Base-by-base conservation (phyloP, 2,113 vertebrate species). In the Cyanocitta stelleri region DNA sequence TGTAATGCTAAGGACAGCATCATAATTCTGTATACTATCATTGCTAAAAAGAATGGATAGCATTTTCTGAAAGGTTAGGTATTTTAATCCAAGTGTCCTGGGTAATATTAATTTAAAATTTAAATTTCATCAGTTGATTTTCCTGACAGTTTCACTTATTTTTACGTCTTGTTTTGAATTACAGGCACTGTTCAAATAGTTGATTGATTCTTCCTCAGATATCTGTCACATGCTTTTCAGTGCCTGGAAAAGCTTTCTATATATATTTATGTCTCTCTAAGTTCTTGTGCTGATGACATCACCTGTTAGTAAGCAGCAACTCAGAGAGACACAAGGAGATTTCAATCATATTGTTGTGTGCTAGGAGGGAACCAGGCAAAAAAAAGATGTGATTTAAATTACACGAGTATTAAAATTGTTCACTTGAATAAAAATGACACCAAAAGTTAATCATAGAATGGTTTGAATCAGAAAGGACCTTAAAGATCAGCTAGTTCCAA, bases 101-200 rank as follows among this genome's bases (percentile, higher is more conserved):
- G n/a, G 13, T 62, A 91, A 94, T 46, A 46, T 22, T 89, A 67
- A 87, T 80, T 87, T 94, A 73, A 87, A 95, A 83, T 94, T 87
- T 62, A 93, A 85, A 93, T 94, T 68, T 95, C 48, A 87, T 89
- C 71, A 62, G n/a, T 73, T 73, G 71, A 85, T 91, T 93, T 95
- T 93, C 58, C 62, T 89, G 78, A 62, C 32, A 93, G 73, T 75
- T 89, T 82, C 69, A 75, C 39, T 93, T 85, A 78, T 62, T 92
- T 93, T 91, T 63, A 68, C 56, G 63, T 85, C 48, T 85, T 59
- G 29, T 41, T 89, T 75, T 61, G 48, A 67, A 59, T 67, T 84
- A 72, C 46, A 55, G 30, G 29, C 3, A 3, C 54, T 81, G 44
- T 62, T 93, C 51, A 85, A 89, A 85, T 39, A 89, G 32, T 10